Percentiles rank a stretch among this genome's conserved stretches.
These are phyloP conservation scores for Tiliqua scincoides DNA, from an alignment of 2,113 vertebrate species.

Conservation along the genomic window DNA sequence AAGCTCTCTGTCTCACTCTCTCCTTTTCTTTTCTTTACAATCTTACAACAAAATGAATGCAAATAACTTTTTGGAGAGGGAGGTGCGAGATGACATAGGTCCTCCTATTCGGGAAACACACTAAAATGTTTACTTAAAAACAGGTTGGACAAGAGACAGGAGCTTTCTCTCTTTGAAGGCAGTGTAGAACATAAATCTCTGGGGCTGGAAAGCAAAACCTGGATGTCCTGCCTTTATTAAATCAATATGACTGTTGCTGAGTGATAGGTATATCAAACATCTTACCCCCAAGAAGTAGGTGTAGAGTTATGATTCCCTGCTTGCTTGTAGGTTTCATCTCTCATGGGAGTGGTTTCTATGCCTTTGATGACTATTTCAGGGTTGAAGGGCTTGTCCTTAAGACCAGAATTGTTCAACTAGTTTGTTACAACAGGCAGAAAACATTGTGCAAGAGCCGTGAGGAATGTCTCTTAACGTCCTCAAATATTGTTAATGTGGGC, in stretches of 20 bases:
- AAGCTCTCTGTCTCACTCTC: too few species aligned
- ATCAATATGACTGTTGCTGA: conserved; percentile 19
- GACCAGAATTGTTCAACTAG: background rate
- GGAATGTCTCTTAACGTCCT: background rate
- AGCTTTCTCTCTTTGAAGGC: background rate
- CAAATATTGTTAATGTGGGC: background rate
- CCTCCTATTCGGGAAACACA: too few species aligned
- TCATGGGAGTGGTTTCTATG: rapidly evolving
- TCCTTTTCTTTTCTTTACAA: background rate
- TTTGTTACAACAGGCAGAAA: background rate
- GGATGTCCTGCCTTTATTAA: background rate
- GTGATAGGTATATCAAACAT: background rate
- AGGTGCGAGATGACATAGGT: background rate
- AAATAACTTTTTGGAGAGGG: background rate
- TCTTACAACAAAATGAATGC: background rate
- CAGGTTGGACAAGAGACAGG: background rate
- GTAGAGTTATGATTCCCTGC: rapidly evolving
- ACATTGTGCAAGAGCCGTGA: rapidly evolving
- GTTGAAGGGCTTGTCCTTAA: background rate
- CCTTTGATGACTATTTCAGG: background rate
- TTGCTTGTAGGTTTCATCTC: rapidly evolving
- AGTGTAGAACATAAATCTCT: background rate
- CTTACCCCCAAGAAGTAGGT: background rate
- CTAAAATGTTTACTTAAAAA: background rate
- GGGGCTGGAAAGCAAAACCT: background rate